These are phyloP conservation scores for Odontesthes bonariensis DNA, from an alignment of 2,113 vertebrate species.

Conservation along the genomic window DNA sequence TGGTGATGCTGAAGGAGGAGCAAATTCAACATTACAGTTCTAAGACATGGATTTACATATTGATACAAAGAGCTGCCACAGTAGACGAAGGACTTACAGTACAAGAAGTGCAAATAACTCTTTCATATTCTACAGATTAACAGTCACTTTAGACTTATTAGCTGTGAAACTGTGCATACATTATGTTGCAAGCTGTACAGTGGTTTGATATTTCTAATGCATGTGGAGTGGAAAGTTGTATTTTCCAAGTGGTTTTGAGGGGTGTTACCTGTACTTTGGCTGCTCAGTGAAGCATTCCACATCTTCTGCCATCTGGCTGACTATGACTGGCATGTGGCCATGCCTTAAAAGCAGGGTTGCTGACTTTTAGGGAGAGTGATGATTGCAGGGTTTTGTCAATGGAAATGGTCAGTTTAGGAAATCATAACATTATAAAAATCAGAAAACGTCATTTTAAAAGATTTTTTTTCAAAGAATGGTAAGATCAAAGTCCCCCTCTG, in stretches of 20 bases:
- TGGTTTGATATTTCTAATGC: conserved; percentile 7
- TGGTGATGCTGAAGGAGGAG: conserved; percentile 34
- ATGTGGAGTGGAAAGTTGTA: conserved; percentile 67
- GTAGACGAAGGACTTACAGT: conserved; percentile 19
- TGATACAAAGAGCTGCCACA: conserved; percentile 32
- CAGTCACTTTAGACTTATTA: conserved; percentile 57
- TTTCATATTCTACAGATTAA: conserved; percentile 57
- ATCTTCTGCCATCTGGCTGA: conserved; percentile 51
- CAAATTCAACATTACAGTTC: conserved; percentile 36
- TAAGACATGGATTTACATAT: conserved; percentile 13
- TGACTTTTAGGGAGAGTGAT: conserved; percentile 31
- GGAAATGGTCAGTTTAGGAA: background rate
- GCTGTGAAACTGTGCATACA: conserved; percentile 21
- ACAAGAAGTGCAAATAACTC: conserved; percentile 37
- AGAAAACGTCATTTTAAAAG: no score
- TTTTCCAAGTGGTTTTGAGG: conserved; percentile 74
- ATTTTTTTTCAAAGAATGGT: background rate
- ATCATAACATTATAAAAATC: background rate
- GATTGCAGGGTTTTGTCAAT: background rate
- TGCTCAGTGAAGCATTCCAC: conserved; percentile 56
- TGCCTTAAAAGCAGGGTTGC: background rate
- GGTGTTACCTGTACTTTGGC: conserved; percentile 73
- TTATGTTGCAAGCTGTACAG: conserved; percentile 2
- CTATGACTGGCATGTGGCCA: conserved; percentile 28
- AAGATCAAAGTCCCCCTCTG: background rate